Conservation (phyloP, 2,113 vertebrate species). For the Nesospiza acunhae region DNA sequence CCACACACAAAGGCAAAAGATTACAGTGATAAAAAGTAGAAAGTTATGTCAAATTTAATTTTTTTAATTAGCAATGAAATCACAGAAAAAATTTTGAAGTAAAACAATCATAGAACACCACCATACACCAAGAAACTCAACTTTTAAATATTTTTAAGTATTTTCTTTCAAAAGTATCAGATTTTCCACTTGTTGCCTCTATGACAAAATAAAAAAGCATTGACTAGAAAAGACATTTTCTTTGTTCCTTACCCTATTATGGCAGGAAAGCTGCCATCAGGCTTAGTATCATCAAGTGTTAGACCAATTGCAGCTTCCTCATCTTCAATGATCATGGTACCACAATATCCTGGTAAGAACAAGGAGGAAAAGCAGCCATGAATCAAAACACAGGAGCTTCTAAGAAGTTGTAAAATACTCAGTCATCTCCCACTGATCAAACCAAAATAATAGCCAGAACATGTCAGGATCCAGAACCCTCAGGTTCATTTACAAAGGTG, state of each 20-base stretch:
- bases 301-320: constrained; percentile 89
- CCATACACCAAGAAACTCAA: background rate
- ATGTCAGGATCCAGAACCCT: background rate
- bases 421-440: background rate
- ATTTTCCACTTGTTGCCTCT: background rate
- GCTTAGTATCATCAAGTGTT: constrained; percentile 94
- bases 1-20: background rate
- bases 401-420: background rate
- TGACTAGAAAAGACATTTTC: background rate
- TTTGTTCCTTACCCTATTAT: constrained; percentile 89
- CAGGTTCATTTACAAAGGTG: background rate
- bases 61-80: background rate
- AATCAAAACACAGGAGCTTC: background rate
- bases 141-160: background rate
- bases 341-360: constrained; percentile 85
- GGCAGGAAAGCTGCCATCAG: constrained; percentile 87
- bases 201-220: background rate
- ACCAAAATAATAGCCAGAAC: background rate
- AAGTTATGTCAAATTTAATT: background rate
- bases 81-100: background rate
- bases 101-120: background rate
- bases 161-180: background rate
- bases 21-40: background rate
- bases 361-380: background rate
- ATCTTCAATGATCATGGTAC: constrained; percentile 94